Conservation (phyloP, 2,113 vertebrate genomes). For the Bambusicola thoracicus region DNA sequence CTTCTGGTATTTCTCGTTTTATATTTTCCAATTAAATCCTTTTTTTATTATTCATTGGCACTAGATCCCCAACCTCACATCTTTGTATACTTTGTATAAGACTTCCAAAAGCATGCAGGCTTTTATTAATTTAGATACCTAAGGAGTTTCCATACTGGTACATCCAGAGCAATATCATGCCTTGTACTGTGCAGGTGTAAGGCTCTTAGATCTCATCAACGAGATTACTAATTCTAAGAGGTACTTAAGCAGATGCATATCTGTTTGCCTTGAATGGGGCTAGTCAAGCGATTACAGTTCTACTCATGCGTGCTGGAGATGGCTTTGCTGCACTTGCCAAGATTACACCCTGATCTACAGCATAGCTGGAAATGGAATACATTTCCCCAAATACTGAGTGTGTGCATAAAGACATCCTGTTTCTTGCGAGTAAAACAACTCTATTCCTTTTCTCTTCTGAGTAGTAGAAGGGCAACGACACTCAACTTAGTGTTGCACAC, state of each 20-base stretch:
- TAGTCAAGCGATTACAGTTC: slow-evolving; percentile 35
- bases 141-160: slow-evolving; percentile 60
- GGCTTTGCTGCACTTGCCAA: slow-evolving; percentile 53
- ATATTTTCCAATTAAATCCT: slow-evolving; percentile 49
- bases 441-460: background rate
- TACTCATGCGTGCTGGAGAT: slow-evolving; percentile 43
- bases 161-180: slow-evolving; percentile 51
- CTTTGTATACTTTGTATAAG: background rate
- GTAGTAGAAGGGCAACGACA: background rate
- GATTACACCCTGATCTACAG: slow-evolving; percentile 22
- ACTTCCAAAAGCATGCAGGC: background rate
- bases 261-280: slow-evolving; percentile 15
- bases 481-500: background rate
- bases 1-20: slow-evolving; percentile 64
- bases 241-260: slow-evolving; percentile 68
- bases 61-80: slow-evolving; percentile 33
- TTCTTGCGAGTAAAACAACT: background rate
- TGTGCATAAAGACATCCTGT: slow-evolving; percentile 19
- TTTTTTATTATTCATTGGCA: slow-evolving; percentile 55
- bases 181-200: slow-evolving; percentile 64
- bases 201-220: slow-evolving; percentile 63
- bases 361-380: slow-evolving; percentile 29
- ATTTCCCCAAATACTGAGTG: background rate
- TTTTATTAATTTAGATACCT: slow-evolving; percentile 55
- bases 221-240: slow-evolving; percentile 62